Evolutionary conservation across 2,113 vertebrate species (phyloP), one percentile per base, ranked within the genome.

Genomic region (Rhizomys pruinosus): DNA sequence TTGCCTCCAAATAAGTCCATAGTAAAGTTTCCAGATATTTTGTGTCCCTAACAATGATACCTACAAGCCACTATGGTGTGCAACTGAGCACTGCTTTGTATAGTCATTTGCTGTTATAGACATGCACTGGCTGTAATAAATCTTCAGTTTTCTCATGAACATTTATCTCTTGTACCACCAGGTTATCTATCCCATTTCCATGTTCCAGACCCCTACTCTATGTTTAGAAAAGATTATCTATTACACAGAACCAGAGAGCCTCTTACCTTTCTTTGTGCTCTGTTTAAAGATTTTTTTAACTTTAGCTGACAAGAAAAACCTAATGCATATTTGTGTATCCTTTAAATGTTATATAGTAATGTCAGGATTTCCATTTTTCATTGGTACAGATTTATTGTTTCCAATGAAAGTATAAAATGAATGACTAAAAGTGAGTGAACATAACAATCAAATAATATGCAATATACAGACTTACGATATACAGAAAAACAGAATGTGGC

Each of bases 211-310:
- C 80, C 29, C 9, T 23, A 8, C 5, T 69, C 68, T 72, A 9
- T 27, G 34, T 16, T 39, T 84, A 27, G 76, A n/a, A 76, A 87
- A 82, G 22, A 22, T 23, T 69, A 37, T 39, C 72, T 74, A 52
- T 42, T 73, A 11, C 11, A 22, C 5, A 89, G 39, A 94, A 81
- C 52, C 44, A 93, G 85, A 7, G 44, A 93, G 71, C 9, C 8
- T 61, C 34, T 84, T 9, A n/a, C 4, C 7, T 34, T 89, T 64
- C 19, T 57, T 19, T 59, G 72, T 10, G 79, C 22, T 90, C 6
- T 25, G 64, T 74, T 86, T 90, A 84, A 90, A 85, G 37, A 44
- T 61, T 59, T 84, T 84, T 68, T 59, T 27, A 72, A 89, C 25
- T 39, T 59, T 61, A 64, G 71, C 5, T 23, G 59, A 39, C 29